phyloP scores from a whole-genome alignment of 2,113 vertebrate species.

The Zingel zingel region DNA sequence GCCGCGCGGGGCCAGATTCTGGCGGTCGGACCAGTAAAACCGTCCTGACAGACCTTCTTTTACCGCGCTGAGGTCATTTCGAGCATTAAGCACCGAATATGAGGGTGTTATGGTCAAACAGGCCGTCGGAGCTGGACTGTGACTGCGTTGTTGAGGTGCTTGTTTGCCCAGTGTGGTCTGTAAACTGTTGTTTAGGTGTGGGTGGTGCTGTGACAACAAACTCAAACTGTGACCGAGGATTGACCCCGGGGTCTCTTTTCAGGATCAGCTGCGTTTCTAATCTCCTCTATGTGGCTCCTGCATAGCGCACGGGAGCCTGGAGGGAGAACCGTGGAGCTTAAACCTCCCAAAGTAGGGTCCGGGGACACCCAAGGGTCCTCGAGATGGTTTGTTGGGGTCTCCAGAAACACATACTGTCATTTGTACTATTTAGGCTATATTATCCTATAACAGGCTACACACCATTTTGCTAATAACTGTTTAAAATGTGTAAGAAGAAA shows the following conservation, averaged over 20 bases:
- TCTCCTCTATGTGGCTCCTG: slow-evolving; percentile 40
- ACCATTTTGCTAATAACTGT: background rate
- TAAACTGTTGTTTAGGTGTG: slow-evolving; percentile 70
- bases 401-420: background rate
- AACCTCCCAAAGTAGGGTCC: background rate
- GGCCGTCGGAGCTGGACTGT: slow-evolving; percentile 37
- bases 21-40: slow-evolving; percentile 5
- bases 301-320: slow-evolving; percentile 5
- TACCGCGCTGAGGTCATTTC: slow-evolving; percentile 25
- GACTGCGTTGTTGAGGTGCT: slow-evolving; percentile 34
- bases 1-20: slow-evolving; percentile 41
- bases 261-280: slow-evolving; percentile 61
- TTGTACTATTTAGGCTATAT: background rate
- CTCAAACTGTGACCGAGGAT: slow-evolving; percentile 65
- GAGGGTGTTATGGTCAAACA: slow-evolving; percentile 53
- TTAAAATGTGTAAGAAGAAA: background rate
- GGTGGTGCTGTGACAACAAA: slow-evolving; percentile 76
- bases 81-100: background rate
- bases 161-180: slow-evolving; percentile 65
- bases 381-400: background rate
- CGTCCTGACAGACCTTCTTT: slow-evolving; percentile 4
- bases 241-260: slow-evolving; percentile 70
- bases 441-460: too few relatives aligned
- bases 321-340: background rate
- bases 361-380: slow-evolving; percentile 12